Base-by-base conservation (phyloP, 1,140 invertebrate genomes). In the Aphelenchoides fujianensis region DNA sequence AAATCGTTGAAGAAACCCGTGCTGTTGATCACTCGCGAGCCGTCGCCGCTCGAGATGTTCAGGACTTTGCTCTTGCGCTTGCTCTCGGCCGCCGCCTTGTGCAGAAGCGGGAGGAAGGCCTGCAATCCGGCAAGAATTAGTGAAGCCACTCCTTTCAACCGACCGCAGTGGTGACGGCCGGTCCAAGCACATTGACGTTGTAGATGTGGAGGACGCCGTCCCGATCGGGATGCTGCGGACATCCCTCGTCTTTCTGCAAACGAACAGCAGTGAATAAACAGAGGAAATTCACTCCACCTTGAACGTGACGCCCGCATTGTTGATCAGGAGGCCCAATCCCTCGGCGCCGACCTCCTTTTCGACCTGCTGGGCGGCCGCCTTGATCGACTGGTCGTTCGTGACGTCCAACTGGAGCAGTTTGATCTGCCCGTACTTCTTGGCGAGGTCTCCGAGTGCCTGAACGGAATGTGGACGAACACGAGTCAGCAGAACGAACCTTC, bases 251-350 rank as follows among this genome's bases (percentile, higher is more conserved):
- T 5, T 59, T 32, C 1, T 12, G 53, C n/a, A 30, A 36, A 37
- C 12, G 12, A 66, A 48, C 41, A 48, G 23, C 41, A 16, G 12
- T 16, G 23, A 48, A 48, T 48, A 23, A 48, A 16, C n/a, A n/a
- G n/a, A n/a, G n/a, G n/a, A n/a, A n/a, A n/a, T n/a, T n/a, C n/a
- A n/a, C n/a, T 23, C 23, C 23, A 48, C 41, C 12, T 48, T 48
- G 12, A 48, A n/a, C n/a, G n/a, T n/a, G n/a, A 66, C 31, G 31
- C 63, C 63, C 16, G 63, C 63, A 66, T 66, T 66, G 36, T 66
- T 66, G 32, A 66, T 35, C 32, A 66, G 53, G 12, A 66, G 32
- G 23, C 31, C 1, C 9, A 66, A 30, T 30, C 63, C 63, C n/a
- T 66, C 34, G 1, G 37, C 32, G 1, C 63, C 63, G 3, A 66